Conservation (phyloP, 2,113 vertebrate species). For the Dinomys branickii region DNA sequence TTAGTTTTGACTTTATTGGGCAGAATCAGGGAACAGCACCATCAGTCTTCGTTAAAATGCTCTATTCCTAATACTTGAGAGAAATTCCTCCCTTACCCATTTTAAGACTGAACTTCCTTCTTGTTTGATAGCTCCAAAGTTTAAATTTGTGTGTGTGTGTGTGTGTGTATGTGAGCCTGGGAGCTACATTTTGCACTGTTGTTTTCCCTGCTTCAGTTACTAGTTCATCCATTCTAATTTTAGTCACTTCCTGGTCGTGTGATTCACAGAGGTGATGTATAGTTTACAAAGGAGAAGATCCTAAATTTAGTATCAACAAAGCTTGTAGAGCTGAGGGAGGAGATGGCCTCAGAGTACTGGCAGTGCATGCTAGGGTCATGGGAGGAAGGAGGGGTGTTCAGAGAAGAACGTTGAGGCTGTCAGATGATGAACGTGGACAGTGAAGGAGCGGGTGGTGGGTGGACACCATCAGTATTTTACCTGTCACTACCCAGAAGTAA, state of each 20-base stretch:
- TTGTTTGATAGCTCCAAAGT: not conserved
- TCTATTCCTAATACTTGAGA: not conserved
- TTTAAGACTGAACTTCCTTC: conserved; percentile 39
- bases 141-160: not conserved
- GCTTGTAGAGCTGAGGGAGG: not conserved
- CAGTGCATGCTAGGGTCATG: not conserved
- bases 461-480: not conserved
- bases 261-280: not conserved
- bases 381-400: not conserved
- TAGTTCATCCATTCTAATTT: conserved; percentile 20
- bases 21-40: not conserved
- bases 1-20: conserved; percentile 42
- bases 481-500: not conserved
- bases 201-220: not conserved
- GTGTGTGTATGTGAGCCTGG: not conserved
- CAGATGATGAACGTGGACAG: not conserved
- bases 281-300: not conserved
- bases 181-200: not conserved
- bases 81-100: not conserved
- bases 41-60: not conserved
- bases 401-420: not conserved
- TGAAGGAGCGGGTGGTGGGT: not conserved
- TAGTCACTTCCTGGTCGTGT: conserved; percentile 47
- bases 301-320: not conserved
- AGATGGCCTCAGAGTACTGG: not conserved